A percentile compares a stretch with the other conserved stretches of the same genome.
phyloP scores from a whole-genome alignment of 2,797 vertebrate species.

The Uromys caudimaculatus region DNA sequence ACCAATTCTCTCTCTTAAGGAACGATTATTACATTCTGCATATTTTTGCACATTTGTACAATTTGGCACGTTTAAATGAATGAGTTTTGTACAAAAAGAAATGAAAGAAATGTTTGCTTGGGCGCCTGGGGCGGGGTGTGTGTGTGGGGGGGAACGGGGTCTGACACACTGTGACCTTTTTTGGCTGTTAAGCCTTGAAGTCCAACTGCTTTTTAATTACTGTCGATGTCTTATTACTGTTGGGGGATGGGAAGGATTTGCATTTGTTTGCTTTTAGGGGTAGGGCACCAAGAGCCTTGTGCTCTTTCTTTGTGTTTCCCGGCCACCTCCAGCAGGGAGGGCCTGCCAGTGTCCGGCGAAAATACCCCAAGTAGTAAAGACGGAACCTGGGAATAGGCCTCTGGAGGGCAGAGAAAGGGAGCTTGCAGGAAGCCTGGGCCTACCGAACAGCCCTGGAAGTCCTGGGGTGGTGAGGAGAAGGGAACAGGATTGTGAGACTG shows the following conservation, averaged over 20 bases:
- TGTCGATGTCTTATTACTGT: neutral
- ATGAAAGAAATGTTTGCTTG: neutral
- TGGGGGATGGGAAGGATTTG: neutral
- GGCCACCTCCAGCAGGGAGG: neutral
- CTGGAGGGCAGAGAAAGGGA: neutral
- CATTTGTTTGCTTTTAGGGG: neutral
- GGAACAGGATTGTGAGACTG: neutral
- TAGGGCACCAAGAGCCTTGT: neutral
- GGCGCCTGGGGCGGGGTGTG: neutral
- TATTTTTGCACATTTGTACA: neutral
- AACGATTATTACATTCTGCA: neutral
- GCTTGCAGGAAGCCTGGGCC: neutral
- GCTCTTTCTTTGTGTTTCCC: neutral
- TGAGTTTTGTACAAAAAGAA: neutral
- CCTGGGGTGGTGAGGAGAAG: neutral
- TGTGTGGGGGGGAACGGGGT: fast-evolving
- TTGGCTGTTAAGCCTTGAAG: neutral
- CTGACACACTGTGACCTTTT: neutral
- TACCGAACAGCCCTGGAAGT: neutral
- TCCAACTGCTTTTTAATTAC: neutral
- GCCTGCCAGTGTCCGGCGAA: neutral
- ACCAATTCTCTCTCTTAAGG: neutral
- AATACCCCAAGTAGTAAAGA: neutral
- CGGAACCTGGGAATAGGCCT: neutral
- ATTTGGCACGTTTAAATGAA: neutral